Evolutionary conservation across 2,888 invertebrate genomes (phyloP).

Genomic region (Drosophila parthenogenetica): DNA sequence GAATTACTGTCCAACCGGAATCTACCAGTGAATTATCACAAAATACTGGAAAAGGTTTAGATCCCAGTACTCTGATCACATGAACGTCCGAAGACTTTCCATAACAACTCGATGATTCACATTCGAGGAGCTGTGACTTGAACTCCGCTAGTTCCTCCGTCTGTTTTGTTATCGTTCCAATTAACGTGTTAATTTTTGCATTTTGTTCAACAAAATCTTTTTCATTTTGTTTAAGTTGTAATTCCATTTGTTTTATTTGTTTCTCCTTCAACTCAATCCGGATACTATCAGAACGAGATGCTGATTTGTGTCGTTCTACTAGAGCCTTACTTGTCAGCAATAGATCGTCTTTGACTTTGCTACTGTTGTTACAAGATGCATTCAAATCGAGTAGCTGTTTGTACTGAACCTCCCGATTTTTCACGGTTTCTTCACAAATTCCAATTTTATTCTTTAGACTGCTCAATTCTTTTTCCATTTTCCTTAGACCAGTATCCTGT

Average conservation of each 20-base stretch:
- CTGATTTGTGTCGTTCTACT: conserved; percentile 17
- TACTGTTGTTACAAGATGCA: conserved; percentile 28
- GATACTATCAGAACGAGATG: conserved; percentile 12
- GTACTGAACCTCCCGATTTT: conserved; percentile 24
- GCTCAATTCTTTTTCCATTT: conserved; percentile 3
- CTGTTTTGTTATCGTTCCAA: conserved; percentile 3
- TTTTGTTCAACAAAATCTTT: neutral
- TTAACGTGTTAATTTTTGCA: neutral
- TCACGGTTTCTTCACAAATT: conserved; percentile 20
- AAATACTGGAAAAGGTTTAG: conserved; percentile 86
- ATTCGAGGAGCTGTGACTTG: conserved; percentile 16
- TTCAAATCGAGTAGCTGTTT: conserved; percentile 34
- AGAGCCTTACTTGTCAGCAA: conserved; percentile 36
- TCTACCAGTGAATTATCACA: conserved; percentile 85
- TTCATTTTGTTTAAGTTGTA: neutral
- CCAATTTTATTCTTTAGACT: conserved; percentile 10
- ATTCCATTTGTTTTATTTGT: conserved; percentile 23
- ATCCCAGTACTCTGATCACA: conserved; percentile 23
- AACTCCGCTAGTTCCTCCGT: neutral
- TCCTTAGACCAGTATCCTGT: conserved; percentile 5
- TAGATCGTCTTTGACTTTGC: conserved; percentile 33
- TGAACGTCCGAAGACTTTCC: conserved; percentile 32
- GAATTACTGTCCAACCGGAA: conserved; percentile 89
- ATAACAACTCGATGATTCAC: conserved; percentile 22
- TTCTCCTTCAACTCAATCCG: conserved; percentile 31